Evolutionary conservation across 30 jellyfish, hydroid and myxozoan species (phyloP), one percentile per base, ranked within the genome.

Genomic region (Aurelia aurita complex sp. Pacific): DNA sequence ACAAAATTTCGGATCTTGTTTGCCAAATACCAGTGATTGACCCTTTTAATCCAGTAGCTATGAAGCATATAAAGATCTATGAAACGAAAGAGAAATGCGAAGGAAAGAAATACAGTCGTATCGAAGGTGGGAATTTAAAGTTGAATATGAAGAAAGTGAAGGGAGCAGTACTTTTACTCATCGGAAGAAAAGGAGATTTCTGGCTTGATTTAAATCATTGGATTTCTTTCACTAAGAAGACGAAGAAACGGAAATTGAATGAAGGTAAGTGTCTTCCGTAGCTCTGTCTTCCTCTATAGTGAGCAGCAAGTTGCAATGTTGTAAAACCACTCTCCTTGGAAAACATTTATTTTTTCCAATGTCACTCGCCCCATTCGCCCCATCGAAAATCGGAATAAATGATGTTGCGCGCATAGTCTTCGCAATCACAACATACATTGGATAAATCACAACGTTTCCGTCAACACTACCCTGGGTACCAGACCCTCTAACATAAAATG

Each of bases 21-120:
- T 79, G 88, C 52, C 55, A 64, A 52, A 51, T 79, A 14, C 88
- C 88, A 0, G 46, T 5, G 3, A 67, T 79, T 1, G 88, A 79
- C 33, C 88, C 88, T 5, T 79, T 79, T 57, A 79, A 64, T 50
- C 80, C 79, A 8, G 73, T 64, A 1, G 88, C 62, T 2, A 79
- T 66, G 70, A 61, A 79, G 17, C 67, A 60, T 64, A 50, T 76
- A 7, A 76, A 55, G 42, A 54, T 54, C 75, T 59, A 18, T 19
- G 65, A 35, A 36, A 46, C 6, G 2, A 76, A 54, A 35, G 36
- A 52, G 43, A 62, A 76, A 55, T 76, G 85, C 29, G 15, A 11
- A 9, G 66, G 74, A 76, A 64, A 40, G 23, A 62, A 15, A 29
- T 60, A 54, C 14, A 59, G 85, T 18, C 74, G 54, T 11, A 57